Base-by-base conservation (phyloP, 2,888 invertebrate genomes). In the Brenthis ino region DNA sequence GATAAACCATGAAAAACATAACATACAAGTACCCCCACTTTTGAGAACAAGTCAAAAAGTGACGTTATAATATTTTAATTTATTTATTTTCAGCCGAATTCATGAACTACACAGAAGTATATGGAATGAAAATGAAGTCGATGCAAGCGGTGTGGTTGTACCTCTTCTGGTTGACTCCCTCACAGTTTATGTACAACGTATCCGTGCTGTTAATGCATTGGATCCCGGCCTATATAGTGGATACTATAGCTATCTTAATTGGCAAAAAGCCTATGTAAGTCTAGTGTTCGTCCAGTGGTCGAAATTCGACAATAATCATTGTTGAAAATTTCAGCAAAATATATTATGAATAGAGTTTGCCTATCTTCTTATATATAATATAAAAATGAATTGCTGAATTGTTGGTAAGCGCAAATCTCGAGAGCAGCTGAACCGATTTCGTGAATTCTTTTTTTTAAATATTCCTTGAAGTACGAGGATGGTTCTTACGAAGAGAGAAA, bases 211-310 rank as follows among this genome's bases (percentile, higher is more conserved):
- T 95, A 64, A 80, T 95, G 24, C 95, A 95, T 72, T 91, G 94
- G 80, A 74, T 95, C 8, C 95, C 95, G 0, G 95, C 95, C 0
- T 91, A 95, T 65, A 76, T 95, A 5, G 86, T 95, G 1, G 95
- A 95, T 72, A 91, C 91, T 0, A 80, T 93, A 0, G 88, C 92
- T 0, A 72, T 94, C 0, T 83, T 94, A 57, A 83, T 95, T 28
- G 95, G 95, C n/a, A 95, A 93, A 79, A 93, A 94, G 77, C 94
- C 95, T 43, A 93, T 94, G 95, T 95, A 81, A 93, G 94, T 91
- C 71, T 57, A 68, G 4, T 6, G n/a, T 43, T 43, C 1, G 6
- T 6, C 1, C 5, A 37, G 6, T 37, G 33, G 33, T 37, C 6
- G 6, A 37, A 37, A 37, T 37, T 37, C 6, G 5, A 8, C 6